Base-by-base conservation (phyloP, 2,888 invertebrate species). In the Laspeyria flexula region DNA sequence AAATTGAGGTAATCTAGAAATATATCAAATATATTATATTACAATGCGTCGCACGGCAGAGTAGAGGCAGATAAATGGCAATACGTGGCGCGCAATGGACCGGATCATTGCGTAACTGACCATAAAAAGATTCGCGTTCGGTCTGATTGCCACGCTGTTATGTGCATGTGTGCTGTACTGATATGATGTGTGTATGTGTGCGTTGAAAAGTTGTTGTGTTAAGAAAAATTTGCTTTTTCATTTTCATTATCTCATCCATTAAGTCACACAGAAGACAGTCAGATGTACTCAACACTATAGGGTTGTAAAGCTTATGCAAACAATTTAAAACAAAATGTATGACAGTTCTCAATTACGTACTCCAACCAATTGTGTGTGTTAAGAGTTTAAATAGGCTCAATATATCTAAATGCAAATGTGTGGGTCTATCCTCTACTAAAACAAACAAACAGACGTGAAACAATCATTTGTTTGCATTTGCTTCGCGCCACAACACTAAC, bases 51-150 rank as follows among this genome's bases (percentile, higher is more conserved):
- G 15, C 45, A 25, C 35, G 56, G 47, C 46, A 44, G 47, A 60
- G 30, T 34, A 50, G 53, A 64, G 50, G 31, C 53, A 25, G 46
- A 56, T 45, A 41, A 45, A 37, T 48, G 35, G 43, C 48, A 31
- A 38, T 53, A 47, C 48, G 40, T 43, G 35, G 27, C 46, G 48
- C 41, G 61, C 48, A 69, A 13, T 65, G 50, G 53, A 55, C 47
- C 51, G 44, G 9, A 51, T 39, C 42, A 69, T 68, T 61, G 70
- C 48, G 50, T 65, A 66, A 66, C 66, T 65, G 66, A 61, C 62
- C 70, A 55, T 69, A 58, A 61, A 69, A 65, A 66, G 58, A 65
- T 68, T 68, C 55, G 55, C 65, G 57, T 60, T 58, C 35, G 50
- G 37, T 46, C 33, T 61, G 55, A 61, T 49, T 39, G 51, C 12